These are phyloP conservation scores for Gryllus bimaculatus DNA, from an alignment of 1,140 invertebrate genomes.

Conservation along the genomic window DNA sequence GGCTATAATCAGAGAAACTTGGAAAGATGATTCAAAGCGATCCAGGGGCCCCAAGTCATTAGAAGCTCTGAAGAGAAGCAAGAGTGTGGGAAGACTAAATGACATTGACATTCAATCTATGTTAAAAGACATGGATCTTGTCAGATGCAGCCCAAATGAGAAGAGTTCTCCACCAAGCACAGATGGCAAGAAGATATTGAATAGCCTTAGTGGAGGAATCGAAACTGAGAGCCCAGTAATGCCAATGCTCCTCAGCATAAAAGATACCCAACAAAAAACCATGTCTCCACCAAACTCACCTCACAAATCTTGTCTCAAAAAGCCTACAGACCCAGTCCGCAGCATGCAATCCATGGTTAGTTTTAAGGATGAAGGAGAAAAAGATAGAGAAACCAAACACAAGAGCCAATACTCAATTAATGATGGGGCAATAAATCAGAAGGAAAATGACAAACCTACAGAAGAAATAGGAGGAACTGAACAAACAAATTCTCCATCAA, in stretches of 20 bases:
- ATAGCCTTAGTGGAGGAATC: background rate
- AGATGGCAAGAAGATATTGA: background rate
- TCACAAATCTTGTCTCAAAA: background rate
- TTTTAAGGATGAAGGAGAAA: background rate
- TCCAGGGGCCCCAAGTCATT: background rate
- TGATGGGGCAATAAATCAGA: background rate
- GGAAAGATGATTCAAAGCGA: no score
- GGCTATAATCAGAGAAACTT: no score
- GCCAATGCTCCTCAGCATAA: background rate
- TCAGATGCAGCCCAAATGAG: background rate
- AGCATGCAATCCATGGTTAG: background rate
- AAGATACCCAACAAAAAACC: background rate
- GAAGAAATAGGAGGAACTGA: background rate
- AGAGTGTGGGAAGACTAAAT: background rate
- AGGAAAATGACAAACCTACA: background rate
- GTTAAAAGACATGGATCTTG: background rate
- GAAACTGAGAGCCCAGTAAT: background rate
- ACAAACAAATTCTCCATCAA: background rate
- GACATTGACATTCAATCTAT: background rate
- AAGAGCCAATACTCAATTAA: background rate
- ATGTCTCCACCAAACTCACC: background rate
- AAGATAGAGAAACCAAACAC: background rate
- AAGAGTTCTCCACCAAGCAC: background rate
- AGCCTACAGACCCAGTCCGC: background rate
- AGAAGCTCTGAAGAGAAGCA: background rate